Base-by-base conservation (phyloP, 1,140 invertebrate genomes). In the Drosophila pectinifera region DNA sequence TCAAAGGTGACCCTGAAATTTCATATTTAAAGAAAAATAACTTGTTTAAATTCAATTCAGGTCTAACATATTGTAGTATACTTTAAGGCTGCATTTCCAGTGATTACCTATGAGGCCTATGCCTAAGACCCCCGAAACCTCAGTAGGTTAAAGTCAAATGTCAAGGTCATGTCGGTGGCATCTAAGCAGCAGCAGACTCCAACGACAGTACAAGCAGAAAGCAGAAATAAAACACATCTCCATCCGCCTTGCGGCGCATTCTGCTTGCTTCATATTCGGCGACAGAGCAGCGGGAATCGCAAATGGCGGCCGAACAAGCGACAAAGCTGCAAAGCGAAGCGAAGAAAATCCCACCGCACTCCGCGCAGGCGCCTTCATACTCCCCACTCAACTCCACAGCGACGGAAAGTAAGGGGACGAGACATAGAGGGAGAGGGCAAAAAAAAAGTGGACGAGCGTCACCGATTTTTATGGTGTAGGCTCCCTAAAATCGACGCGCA, bases 221-320 rank as follows among this genome's bases (percentile, higher is more conserved):
- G 28, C 26, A 11, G n/a, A 48, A 45, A 42, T 53, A 55, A 26
- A 34, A 39, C 31, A 39, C 43, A 49, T 43, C 20, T 42, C 28
- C 69, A 79, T 74, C 74, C 84, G 70, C 57, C 79, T 77, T 84
- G 67, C 68, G 56, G 14, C 72, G 22, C 59, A 79, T 90, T 90
- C 85, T 90, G 85, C 63, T 85, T 70, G 78, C 85, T 90, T 90
- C 81, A 90, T 90, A 90, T 76, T 77, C 73, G 84, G 74, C 86
- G 78, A 90, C 85, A 90, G 72, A 63, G 59, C 53, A 61, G 61
- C 58, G 70, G 28, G 84, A 90, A 75, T 90, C 69, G 61, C 80
- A 90, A 81, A 90, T 90, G 75, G 86, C 90, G 72, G 28, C 45
- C 63, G 31, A 69, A 55, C 63, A 31, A 69, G 73, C 74, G 49